Base-by-base conservation (phyloP, 2,888 invertebrate species). In the Drosophila merina region DNA sequence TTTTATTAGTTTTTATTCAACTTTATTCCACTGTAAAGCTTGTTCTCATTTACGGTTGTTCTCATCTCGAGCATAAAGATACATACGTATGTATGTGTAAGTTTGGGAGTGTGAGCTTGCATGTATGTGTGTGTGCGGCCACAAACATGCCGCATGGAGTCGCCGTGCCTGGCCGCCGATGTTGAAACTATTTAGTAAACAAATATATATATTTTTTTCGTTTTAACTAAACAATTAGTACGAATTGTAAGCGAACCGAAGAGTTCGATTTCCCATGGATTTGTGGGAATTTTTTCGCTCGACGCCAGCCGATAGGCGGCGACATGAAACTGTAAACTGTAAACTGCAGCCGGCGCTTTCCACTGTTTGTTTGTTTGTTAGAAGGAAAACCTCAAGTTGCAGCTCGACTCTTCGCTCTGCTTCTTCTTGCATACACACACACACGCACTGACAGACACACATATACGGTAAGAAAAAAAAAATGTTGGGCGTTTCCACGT, bases 401-500 rank as follows among this genome's bases (percentile, higher is more conserved):
- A 80, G 62, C 36, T n/a, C n/a, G 36, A 5, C 36, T 10, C 36
- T n/a, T n/a, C 36, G n/a, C 36, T 36, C 36, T 36, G 3, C 9
- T 4, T 3, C 33, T 33, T 10, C 33, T 10, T 10, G 9, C 36
- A 4, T 5, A n/a, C n/a, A 58, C 59, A 31, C 57, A 31, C 26
- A n/a, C 42, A 38, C 44, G 36, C 7, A 50, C 48, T 59, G 26
- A 64, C 28, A 57, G 26, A 59, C 50, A 48, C 31, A 77, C 26
- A 51, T 33, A 49, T 54, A 58, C 20, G 58, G 63, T 57, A 28
- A 20, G 20, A 20, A 20, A 20, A 20, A 14, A 20, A 52, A 72
- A 86, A 75, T 80, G 75, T 86, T 86, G 89, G 89, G 89, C 89
- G 89, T 88, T 89, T 87, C 86, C 87, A 79, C 76, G 71, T 78